phyloP scores from a whole-genome alignment of 64 coral and sea anemone genomes.

The Pocillopora damicornis region DNA sequence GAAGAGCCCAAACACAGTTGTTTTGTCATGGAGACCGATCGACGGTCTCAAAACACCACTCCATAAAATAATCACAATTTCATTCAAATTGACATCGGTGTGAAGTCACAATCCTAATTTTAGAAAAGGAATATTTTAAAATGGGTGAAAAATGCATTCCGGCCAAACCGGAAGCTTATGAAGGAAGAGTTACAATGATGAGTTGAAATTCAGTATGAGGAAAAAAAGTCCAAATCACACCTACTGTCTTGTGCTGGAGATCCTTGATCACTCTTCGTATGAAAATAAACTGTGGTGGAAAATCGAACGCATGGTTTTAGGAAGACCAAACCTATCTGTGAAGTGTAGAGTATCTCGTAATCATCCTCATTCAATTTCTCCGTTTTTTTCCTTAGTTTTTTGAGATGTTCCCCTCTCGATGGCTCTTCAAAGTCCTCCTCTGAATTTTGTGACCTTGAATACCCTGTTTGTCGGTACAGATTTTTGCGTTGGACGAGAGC shows the following conservation, averaged over 20 bases:
- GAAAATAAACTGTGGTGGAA: conserved; percentile 26
- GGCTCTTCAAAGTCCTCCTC: background rate
- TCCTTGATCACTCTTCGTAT: background rate
- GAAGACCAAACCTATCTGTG: conserved; percentile 16
- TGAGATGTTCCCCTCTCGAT: background rate
- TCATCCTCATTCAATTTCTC: background rate
- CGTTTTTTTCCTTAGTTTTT: background rate
- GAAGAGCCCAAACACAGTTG: no score
- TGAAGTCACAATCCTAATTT: no score
- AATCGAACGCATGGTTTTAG: conserved; percentile 10
- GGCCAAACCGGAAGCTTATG: background rate
- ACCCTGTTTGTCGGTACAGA: background rate
- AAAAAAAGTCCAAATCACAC: background rate
- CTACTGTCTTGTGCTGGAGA: background rate
- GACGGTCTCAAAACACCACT: no score
- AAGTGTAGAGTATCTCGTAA: background rate
- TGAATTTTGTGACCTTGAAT: background rate
- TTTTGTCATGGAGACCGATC: no score
- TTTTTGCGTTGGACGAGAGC: background rate
- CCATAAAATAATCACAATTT: no score
- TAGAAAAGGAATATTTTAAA: background rate
- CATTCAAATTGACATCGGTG: no score
- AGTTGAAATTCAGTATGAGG: background rate
- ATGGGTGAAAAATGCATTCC: background rate
- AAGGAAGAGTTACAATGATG: background rate